These are phyloP conservation scores for Nannobrachium achirus DNA, from an alignment of 2,113 vertebrate genomes.

Conservation along the genomic window DNA sequence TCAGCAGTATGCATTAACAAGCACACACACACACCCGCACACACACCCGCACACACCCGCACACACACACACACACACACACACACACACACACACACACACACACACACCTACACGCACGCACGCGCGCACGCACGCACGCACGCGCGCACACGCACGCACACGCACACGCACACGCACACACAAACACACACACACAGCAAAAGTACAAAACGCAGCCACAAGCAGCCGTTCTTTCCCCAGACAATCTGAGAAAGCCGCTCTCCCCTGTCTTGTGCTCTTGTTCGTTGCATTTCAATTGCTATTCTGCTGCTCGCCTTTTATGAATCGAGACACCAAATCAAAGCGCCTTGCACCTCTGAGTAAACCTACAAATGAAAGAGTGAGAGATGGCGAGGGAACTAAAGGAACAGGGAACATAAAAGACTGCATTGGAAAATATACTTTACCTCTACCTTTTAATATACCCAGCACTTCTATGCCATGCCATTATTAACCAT, in stretches of 20 bases:
- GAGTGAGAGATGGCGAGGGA: slow-evolving; percentile 10
- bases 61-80: slow-evolving; percentile 17
- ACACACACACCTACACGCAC: background rate
- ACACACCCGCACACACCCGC: no score
- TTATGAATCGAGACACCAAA: slow-evolving; percentile 48
- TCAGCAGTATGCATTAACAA: background rate
- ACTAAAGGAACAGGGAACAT: background rate
- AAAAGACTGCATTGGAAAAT: slow-evolving; percentile 19
- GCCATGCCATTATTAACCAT: slow-evolving; percentile 5
- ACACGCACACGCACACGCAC: background rate
- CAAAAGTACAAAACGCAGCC: background rate
- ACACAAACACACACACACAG: background rate
- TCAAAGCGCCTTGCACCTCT: slow-evolving; percentile 40
- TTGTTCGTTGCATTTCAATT: slow-evolving; percentile 28
- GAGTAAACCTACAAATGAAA: slow-evolving; percentile 49
- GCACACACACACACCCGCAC: slow-evolving; percentile 1
- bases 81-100: slow-evolving; percentile 1
- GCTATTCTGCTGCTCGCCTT: slow-evolving; percentile 48
- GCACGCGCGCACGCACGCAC: background rate
- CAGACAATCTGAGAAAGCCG: slow-evolving; percentile 22
- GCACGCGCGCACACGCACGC: background rate
- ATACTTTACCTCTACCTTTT: slow-evolving; percentile 6
- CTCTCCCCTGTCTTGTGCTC: slow-evolving; percentile 20
- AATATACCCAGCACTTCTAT: background rate
- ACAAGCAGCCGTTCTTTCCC: background rate